Conservation (phyloP, 64 coral and sea anemone species). For the Exaiptasia diaphana region DNA sequence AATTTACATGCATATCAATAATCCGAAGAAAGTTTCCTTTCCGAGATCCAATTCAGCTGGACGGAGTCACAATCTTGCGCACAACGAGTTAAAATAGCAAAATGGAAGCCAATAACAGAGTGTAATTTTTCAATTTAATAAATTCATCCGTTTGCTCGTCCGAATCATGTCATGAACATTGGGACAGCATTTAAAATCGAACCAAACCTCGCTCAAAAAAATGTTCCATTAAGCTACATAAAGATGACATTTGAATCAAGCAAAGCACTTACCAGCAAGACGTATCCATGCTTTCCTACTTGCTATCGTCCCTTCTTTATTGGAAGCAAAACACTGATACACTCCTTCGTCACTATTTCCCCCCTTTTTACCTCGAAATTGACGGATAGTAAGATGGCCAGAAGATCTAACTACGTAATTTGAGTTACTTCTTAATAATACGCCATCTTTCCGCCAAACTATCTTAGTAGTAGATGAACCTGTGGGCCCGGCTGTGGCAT, state of each 20-base stretch:
- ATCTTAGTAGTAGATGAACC: constrained; percentile 9
- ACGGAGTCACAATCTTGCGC: too few relatives aligned
- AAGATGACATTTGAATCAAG: too few relatives aligned
- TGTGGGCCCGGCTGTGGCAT: neutral
- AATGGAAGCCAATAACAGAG: too few relatives aligned
- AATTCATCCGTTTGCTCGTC: too few relatives aligned
- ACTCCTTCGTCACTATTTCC: constrained; percentile 16
- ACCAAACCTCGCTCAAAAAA: too few relatives aligned
- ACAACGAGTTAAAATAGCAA: too few relatives aligned
- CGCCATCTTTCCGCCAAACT: constrained; percentile 44
- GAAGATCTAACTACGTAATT: neutral
- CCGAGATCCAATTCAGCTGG: too few relatives aligned
- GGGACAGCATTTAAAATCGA: too few relatives aligned
- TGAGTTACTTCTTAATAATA: neutral
- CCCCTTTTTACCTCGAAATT: neutral
- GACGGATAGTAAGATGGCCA: neutral
- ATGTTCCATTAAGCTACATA: too few relatives aligned
- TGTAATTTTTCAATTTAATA: too few relatives aligned
- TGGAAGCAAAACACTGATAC: constrained; percentile 58
- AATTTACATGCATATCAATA: constrained; percentile 1
- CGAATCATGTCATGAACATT: too few relatives aligned
- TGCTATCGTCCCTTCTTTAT: constrained; percentile 7
- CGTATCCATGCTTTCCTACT: constrained; percentile 49
- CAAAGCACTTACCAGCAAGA: constrained; percentile 57
- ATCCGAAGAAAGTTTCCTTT: neutral